Percentiles rank a stretch among this genome's conserved stretches.
These are phyloP conservation scores for Bradypodion pumilum DNA, from an alignment of 2,797 vertebrate genomes.

Conservation along the genomic window DNA sequence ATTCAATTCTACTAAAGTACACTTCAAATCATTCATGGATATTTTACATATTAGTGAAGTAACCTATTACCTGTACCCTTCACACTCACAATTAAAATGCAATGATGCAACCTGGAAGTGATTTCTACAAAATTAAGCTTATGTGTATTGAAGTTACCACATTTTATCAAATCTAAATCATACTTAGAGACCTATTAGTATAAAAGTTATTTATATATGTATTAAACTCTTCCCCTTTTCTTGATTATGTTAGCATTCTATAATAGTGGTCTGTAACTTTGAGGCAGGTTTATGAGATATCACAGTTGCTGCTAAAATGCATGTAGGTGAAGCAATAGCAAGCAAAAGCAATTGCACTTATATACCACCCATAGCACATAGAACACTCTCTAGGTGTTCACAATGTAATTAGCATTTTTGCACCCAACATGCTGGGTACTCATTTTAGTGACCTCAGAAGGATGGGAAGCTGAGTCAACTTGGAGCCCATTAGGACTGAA, in stretches of 20 bases:
- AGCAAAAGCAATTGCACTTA: too few relatives aligned
- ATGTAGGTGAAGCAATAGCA: too few relatives aligned
- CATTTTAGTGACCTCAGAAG: too few relatives aligned
- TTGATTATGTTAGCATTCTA: conserved; percentile 14
- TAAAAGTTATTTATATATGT: background rate
- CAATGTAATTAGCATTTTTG: too few relatives aligned
- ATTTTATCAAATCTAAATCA: conserved; percentile 33
- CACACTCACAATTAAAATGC: conserved; percentile 18
- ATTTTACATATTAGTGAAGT: conserved; percentile 14
- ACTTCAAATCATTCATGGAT: conserved; percentile 23
- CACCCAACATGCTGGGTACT: too few relatives aligned
- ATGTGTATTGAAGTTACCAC: background rate
- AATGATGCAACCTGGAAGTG: background rate
- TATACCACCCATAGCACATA: too few relatives aligned
- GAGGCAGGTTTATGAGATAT: background rate
- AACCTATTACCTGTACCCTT: conserved; percentile 15
- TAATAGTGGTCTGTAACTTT: conserved; percentile 3
- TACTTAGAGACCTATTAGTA: conserved; percentile 1
- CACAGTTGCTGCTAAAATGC: accelerated
- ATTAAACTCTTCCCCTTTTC: background rate
- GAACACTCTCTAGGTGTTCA: too few relatives aligned
- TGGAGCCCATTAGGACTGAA: too few relatives aligned
- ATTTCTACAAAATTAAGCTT: conserved; percentile 20
- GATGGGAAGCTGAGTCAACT: too few relatives aligned
- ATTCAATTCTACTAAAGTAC: conserved; percentile 13